Evolutionary conservation across 2,797 vertebrate genomes (phyloP).

Genomic region (Notolepis coatsorum): DNA sequence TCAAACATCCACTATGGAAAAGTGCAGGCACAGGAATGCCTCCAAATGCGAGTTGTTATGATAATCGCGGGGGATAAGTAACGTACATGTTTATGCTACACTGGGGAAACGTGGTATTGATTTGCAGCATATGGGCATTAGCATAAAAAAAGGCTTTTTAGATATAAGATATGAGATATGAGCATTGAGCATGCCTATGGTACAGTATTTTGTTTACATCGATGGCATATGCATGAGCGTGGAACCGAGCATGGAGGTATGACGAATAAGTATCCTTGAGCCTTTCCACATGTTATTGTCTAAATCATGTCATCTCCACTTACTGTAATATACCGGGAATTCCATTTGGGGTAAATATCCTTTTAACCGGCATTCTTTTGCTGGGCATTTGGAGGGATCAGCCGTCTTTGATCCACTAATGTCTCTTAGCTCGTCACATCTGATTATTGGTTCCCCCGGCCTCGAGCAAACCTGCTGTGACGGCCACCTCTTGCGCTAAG

Average conservation of each 20-base stretch:
- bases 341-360: constrained; percentile 72
- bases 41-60: constrained; percentile 61
- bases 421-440: constrained; percentile 9
- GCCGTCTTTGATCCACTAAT: constrained; percentile 68
- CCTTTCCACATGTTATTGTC: constrained; percentile 77
- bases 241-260: constrained; percentile 55
- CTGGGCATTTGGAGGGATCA: constrained; percentile 67
- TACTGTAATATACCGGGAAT: constrained; percentile 63
- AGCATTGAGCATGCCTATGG: too few relatives aligned
- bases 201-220: constrained; percentile 72
- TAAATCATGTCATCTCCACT: constrained; percentile 78
- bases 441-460: constrained; percentile 52
- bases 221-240: constrained; percentile 54
- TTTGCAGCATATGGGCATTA: constrained; percentile 69
- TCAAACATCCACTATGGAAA: constrained; percentile 37
- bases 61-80: constrained; percentile 62
- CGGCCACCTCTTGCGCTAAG: constrained; percentile 71
- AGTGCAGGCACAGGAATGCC: constrained; percentile 48
- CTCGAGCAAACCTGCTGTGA: constrained; percentile 78
- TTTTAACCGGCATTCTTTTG: constrained; percentile 68
- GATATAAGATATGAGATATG: constrained; percentile 64
- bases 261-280: constrained; percentile 67
- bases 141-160: constrained; percentile 69
- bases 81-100: constrained; percentile 62
- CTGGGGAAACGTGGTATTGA: constrained; percentile 70